Evolutionary conservation across 2,888 invertebrate species (phyloP), one percentile per base, ranked within the genome.

Genomic region (Cephus spinipes): DNA sequence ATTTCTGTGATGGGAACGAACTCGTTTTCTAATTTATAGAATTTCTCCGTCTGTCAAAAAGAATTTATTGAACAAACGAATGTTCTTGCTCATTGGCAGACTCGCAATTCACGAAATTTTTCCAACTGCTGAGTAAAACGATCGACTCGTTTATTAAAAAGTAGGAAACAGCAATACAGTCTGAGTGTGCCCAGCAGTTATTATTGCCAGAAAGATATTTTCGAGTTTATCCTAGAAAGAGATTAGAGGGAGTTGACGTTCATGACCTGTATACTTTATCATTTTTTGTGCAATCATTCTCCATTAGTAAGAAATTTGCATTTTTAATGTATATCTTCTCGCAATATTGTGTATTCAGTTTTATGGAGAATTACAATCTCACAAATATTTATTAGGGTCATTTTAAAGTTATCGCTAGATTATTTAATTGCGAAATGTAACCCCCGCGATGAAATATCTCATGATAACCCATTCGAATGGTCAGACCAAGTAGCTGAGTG

Each of bases 391-490:
- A 55, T 55, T 55, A 55, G 15, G 40, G 40, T 55, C 40, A 23
- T 23, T 2, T 55, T 55, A 15, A 55, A 55, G 40, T 55, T 55
- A 55, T 55, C 40, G 40, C 2, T 23, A 15, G 71, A 71, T 71
- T 71, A 71, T 32, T 12, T 32, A 30, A 71, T 71, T 71, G 71
- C 71, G 71, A 71, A 71, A 71, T 71, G 71, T 32, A 71, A 78
- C 78, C 78, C 78, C 78, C 73, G 73, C 75, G 78, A 78, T 69
- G 71, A 78, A 78, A 75, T 78, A 78, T 78, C 78, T 36, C 33
- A 12, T 11, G 40, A 55, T 55, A 55, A 55, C 40, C 40, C 40
- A 55, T 55, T 55, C 23, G 40, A 55, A 55, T 55, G 40, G 40
- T 55, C 40, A 55, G 23, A 55, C 2, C 40, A 55, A 55, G 40